Base-by-base conservation (phyloP, 2,113 vertebrate genomes). In the Cettia cetti region DNA sequence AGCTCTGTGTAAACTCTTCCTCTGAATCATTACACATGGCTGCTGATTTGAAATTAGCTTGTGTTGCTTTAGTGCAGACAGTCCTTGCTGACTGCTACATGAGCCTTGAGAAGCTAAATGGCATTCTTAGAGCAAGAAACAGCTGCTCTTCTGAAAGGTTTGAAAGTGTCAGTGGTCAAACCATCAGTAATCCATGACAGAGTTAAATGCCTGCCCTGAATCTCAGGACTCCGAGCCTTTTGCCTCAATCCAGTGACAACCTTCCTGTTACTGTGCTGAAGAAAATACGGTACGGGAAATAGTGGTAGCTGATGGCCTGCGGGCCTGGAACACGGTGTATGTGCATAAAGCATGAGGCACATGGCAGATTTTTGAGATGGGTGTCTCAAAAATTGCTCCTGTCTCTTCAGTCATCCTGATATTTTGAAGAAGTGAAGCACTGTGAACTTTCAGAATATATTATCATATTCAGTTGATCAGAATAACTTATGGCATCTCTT, bases 241-340 rank as follows among this genome's bases (percentile, higher is more conserved):
- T 90, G 8, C 20, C 40, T 85, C 19, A 19, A 0, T 60, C 15
- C 56, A 63, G 11, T 23, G 28, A 13, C 30, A 77, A 7, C 23
- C 20, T 86, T 81, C 28, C 16, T 6, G 4, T 66, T 52, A 6
- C 30, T 1, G 1, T 78, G 47, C 47, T 84, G 78, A 54, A 57
- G 44, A 56, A 60, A 81, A 64, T 42, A 7, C 30, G 45, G 3
- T 28, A 1, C 14, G 47, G 52, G 65, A 61, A 81, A 14, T 50
- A 23, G 6, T 2, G 4, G 33, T 35, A 40, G 40, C 56, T 91
- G 65, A 8, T 87, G 61, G 35, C 6, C 9, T 52, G 4, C 0
- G 0, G 16, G 16, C 53, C 28, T 53, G 23, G n/a, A 75, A 13
- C n/a, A 31, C 0, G 0, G 2, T 4, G 3, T 10, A 1, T 15